Base-by-base conservation (phyloP, 2,888 invertebrate genomes). In the Platycheirus rosarum region DNA sequence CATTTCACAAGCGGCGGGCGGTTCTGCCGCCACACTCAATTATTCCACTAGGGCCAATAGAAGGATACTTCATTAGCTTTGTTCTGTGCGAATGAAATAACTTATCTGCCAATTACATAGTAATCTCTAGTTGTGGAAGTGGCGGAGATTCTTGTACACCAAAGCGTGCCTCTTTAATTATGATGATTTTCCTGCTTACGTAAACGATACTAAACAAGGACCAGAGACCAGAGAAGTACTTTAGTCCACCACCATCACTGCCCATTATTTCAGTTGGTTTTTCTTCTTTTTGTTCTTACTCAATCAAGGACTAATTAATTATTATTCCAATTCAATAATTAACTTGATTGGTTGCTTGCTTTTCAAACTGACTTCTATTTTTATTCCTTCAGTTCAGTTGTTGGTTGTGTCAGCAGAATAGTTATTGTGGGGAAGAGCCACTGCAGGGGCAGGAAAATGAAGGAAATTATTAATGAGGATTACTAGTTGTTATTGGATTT, bases 311-410 rank as follows among this genome's bases (percentile, higher is more conserved):
- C 70, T 71, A 82, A 82, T 82, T 76, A 82, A 82, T 82, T 76
- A 82, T 76, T 76, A 82, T 76, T 82, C 60, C 80, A 76, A 82
- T 71, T 69, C 80, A 76, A 82, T 82, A 76, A 82, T 82, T 82
- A 62, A 66, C 42, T 82, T 76, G 80, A 82, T 82, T 82, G 76
- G 76, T 60, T 80, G 65, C 44, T 65, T 70, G 35, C 60, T 69
- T 26, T 57, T 48, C 53, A 16, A n/a, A 29, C 40, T 46, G 35
- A 44, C 37, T 70, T 66, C 11, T 13, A n/a, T 23, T 53, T 46
- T 57, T 46, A 3, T 1, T 42, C 23, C 55, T 14, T 16, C n/a
- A n/a, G 32, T 2, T 13, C 14, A 6, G 14, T 63, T 35, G 46
- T n/a, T 14, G 48, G 48, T 57, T 40, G 49, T 69, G 75, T 80